These are phyloP conservation scores for Heliconius eleuchia DNA, from an alignment of 1,140 invertebrate genomes.

Conservation along the genomic window DNA sequence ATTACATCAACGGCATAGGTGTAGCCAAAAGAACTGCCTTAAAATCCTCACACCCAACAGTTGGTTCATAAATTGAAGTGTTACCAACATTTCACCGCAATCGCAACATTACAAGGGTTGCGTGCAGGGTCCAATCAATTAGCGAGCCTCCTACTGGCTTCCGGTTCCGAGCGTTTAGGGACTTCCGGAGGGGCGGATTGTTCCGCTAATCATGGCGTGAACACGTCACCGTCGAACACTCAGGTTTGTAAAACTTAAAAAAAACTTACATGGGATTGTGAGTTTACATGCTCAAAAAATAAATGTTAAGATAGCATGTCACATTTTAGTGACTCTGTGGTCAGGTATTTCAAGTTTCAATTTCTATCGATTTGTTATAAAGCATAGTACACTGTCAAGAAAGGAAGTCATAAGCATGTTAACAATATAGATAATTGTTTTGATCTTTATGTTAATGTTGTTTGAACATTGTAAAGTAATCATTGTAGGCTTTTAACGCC, in stretches of 20 bases:
- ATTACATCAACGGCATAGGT: too few species aligned
- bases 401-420: constrained; percentile 11
- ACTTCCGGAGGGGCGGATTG: constrained; percentile 68
- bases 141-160: constrained; percentile 68
- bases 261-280: background rate
- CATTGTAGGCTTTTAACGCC: background rate
- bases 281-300: constrained; percentile 6
- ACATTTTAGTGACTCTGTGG: background rate
- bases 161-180: constrained; percentile 77
- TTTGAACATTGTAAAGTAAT: background rate
- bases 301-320: background rate
- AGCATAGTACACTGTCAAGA: constrained; percentile 9
- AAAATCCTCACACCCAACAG: constrained; percentile 41
- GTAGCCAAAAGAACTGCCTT: background rate
- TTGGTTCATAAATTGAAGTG: constrained; percentile 49
- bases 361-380: constrained; percentile 13
- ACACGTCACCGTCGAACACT: constrained; percentile 49
- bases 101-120: constrained; percentile 60
- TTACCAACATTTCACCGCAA: constrained; percentile 53
- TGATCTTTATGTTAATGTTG: constrained; percentile 7
- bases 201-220: constrained; percentile 58
- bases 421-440: constrained; percentile 12
- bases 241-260: background rate
- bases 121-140: constrained; percentile 73
- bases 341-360: constrained; percentile 5